A percentile compares a stretch with the other conserved stretches of the same genome.
Evolutionary conservation across 2,797 vertebrate species (phyloP).

Genomic region (Myiothlypis coronata): DNA sequence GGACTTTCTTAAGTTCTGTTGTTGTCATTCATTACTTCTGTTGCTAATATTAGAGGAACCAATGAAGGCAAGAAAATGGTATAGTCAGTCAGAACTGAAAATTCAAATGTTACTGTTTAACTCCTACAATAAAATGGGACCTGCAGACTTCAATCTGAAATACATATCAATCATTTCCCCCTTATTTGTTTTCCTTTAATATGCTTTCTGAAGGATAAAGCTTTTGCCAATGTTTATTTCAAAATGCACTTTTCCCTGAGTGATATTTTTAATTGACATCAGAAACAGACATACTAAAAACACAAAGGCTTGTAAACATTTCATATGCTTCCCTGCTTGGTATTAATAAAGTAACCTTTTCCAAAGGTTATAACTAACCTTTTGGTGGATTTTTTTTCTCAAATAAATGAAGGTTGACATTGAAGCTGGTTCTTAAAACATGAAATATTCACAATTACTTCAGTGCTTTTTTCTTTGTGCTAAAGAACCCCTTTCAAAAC

Average conservation of each 20-base stretch:
- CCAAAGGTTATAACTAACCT: constrained; percentile 19
- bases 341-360: background rate
- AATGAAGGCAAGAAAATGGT: background rate
- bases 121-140: background rate
- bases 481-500: constrained; percentile 36
- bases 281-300: background rate
- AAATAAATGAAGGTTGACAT: constrained; percentile 11
- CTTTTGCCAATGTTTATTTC: background rate
- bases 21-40: background rate
- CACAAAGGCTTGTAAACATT: background rate
- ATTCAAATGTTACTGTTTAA: background rate
- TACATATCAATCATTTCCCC: background rate
- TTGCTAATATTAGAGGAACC: background rate
- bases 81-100: background rate
- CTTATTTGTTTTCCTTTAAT: background rate
- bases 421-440: constrained; percentile 16
- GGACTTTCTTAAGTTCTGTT: background rate
- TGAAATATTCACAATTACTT: constrained; percentile 64
- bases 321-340: background rate
- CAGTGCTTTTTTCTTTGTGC: constrained; percentile 18
- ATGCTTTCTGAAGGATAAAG: background rate
- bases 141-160: background rate
- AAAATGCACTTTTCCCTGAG: background rate
- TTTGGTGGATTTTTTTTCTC: background rate
- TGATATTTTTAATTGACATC: background rate